Percentiles rank a stretch among this genome's conserved stretches.
Evolutionary conservation across 2,113 vertebrate genomes (phyloP).

Genomic region (Empidonax alnorum): DNA sequence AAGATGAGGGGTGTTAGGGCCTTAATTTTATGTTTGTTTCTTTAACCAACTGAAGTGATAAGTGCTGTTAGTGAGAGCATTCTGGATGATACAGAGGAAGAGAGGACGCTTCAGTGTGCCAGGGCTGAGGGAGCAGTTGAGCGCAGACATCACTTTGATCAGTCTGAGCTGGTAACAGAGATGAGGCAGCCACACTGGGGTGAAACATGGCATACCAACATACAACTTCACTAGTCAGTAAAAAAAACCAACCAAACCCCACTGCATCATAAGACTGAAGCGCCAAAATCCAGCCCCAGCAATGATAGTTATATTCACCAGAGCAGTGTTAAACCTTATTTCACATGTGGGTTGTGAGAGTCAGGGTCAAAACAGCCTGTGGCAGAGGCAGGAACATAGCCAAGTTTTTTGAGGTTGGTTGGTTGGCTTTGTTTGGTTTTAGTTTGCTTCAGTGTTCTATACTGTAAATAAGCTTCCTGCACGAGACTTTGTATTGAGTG

Average conservation of each 20-base stretch:
- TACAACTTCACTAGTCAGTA: neutral
- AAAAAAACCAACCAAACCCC: neutral
- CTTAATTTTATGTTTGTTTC: neutral
- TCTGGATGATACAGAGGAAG: neutral
- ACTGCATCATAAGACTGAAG: neutral
- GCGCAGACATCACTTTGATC: neutral
- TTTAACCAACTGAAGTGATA: neutral
- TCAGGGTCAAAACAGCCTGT: neutral
- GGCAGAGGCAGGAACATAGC: neutral
- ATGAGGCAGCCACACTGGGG: neutral
- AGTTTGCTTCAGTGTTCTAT: neutral
- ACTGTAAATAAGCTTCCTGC: neutral
- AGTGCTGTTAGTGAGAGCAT: neutral
- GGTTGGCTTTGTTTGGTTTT: neutral
- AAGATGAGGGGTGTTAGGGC: neutral
- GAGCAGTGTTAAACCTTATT: neutral
- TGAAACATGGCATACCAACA: neutral
- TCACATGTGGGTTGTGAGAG: neutral
- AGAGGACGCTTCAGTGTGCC: neutral
- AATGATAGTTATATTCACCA: fast-evolving
- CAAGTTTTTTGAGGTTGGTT: neutral
- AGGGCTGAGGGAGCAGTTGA: neutral
- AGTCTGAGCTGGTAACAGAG: neutral
- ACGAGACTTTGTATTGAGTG: neutral
- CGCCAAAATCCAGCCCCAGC: neutral